Conservation (phyloP, 2,113 vertebrate genomes). For the Labeo rohita region DNA sequence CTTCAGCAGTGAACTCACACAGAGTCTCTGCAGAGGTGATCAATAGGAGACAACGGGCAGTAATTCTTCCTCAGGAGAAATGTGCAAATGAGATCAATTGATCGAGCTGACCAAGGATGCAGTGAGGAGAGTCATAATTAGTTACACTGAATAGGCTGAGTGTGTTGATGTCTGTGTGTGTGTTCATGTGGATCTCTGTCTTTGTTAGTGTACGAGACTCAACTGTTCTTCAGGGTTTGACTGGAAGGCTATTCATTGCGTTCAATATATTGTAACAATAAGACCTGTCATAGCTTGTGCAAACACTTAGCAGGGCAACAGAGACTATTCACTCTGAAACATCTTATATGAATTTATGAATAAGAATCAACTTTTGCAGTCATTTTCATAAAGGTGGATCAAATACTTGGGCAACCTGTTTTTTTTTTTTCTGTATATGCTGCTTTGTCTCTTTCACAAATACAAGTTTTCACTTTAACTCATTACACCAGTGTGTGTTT, state of each 20-base stretch:
- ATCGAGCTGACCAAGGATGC: background rate
- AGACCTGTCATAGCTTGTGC: background rate
- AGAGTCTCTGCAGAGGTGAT: constrained; percentile 11
- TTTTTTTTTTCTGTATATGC: background rate
- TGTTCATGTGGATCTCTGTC: constrained; percentile 39
- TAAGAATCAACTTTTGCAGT: background rate
- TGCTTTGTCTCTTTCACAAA: background rate
- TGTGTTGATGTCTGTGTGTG: constrained; percentile 17
- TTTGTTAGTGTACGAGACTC: constrained; percentile 1
- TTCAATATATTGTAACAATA: background rate
- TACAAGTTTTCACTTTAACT: constrained; percentile 6
- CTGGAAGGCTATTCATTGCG: background rate
- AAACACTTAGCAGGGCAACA: background rate
- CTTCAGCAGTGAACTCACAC: constrained; percentile 25
- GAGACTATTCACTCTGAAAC: background rate
- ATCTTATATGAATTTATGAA: background rate
- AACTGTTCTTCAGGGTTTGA: background rate
- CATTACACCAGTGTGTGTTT: constrained; percentile 31
- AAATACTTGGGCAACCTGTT: background rate
- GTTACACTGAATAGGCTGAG: constrained; percentile 21
- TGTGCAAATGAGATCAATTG: constrained; percentile 35
- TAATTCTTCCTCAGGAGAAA: constrained; percentile 18
- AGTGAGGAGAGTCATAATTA: constrained; percentile 43
- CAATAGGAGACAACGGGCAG: constrained; percentile 6
- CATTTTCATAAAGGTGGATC: background rate